Base-by-base conservation (phyloP, 1,140 invertebrate species). In the Drosophila auraria region DNA sequence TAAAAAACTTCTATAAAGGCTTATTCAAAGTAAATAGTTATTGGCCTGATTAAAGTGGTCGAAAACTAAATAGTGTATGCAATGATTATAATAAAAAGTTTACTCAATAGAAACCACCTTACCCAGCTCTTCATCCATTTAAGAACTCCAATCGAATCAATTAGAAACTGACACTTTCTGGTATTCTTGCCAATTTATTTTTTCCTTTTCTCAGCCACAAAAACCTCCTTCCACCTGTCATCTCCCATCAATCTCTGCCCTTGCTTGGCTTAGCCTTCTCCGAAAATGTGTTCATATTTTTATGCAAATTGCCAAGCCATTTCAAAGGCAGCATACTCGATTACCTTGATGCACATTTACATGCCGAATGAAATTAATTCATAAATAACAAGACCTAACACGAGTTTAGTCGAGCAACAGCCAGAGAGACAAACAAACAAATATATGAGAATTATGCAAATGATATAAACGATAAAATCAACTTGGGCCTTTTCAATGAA, bases 391-490 rank as follows among this genome's bases (percentile, higher is more conserved):
- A 80, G 81, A 56, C 68, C 58, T 81, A 78, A 75, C 71, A 81
- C 73, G 87, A 79, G 80, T 80, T 78, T 70, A 71, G 61, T 30
- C 17, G 45, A 40, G 73, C 69, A 65, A 79, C 62, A 64, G 59
- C 65, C 66, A 64, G 62, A 54, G 53, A 64, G 40, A 45, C 64
- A 53, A 72, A 84, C 62, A 69, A 80, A 77, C 80, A 61, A 75
- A 87, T 74, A 80, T 90, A 89, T 82, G 87, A 86, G 79, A 78
- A 82, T 89, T 89, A 89, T 89, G 86, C 68, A 89, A 89, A 89
- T 90, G 83, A 57, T 75, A 78, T 90, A 73, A 79, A 78, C 71
- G 79, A 65, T 73, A 80, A 89, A 89, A 86, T 86, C 82, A 90
- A 82, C 84, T 81, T 64, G 86, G 63, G 70, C 78, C 81, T 78